Base-by-base conservation (phyloP, 1,140 invertebrate species). In the Drosophila yakuba region DNA sequence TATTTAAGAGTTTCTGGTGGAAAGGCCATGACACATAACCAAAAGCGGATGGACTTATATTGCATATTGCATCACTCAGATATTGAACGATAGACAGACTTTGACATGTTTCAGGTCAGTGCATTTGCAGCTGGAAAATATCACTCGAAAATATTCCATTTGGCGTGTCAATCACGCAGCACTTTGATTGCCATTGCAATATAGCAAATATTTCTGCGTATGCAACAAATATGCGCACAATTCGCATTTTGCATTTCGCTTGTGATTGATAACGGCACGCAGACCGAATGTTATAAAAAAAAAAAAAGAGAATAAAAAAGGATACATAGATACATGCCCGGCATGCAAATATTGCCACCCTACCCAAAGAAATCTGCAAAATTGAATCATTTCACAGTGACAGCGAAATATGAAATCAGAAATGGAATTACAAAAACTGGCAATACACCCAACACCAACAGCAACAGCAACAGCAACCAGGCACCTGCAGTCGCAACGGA, bases 381-480 rank as follows among this genome's bases (percentile, higher is more conserved):
- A 85, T 85, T 85, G 81, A 85, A 85, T 86, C 79, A 86, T 88
- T 88, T 82, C 75, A 69, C 71, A 79, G 83, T 86, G 83, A 86
- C 83, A 86, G 83, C 84, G 73, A 79, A 86, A 88, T 86, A 88
- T 83, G 83, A 83, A 86, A 79, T 86, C 83, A 72, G 64, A 88
- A 82, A 82, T 79, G 75, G 72, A 86, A 83, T 82, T 80, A 84
- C 73, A 85, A 77, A 85, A 64, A 54, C 59, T 50, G 59, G 39
- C 55, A 63, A 69, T 54, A 35, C 52, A 48, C 47, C 20, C 20
- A 20, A 20, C 20, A 20, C 20, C 20, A 20, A 20, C 20, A 20
- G 1, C 20, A 20, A 20, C 20, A 20, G 1, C 20, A 20, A 35
- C 52, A 48, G 41, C 39, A 41, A 0, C 23, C 25, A 17, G 14